These are phyloP conservation scores for Clinocottus analis DNA, from an alignment of 2,113 vertebrate genomes.

Conservation along the genomic window DNA sequence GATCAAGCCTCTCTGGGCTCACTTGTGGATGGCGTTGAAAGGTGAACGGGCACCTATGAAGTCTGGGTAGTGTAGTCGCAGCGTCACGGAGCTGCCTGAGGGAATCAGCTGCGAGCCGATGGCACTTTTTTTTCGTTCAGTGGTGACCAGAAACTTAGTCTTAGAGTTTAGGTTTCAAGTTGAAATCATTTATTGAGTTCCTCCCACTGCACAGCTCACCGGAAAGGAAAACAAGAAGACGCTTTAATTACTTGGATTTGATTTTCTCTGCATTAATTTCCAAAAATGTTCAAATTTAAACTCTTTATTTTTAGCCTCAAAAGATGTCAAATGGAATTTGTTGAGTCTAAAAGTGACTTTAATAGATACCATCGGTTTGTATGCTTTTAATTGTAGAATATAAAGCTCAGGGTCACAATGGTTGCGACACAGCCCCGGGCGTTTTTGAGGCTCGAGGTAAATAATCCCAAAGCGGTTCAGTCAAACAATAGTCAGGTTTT, in stretches of 20 bases:
- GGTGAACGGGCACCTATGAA: conserved; percentile 68
- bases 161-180: background rate
- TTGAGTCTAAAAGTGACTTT: background rate
- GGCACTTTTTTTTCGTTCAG: background rate
- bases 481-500: conserved; percentile 37
- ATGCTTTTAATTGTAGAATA: background rate
- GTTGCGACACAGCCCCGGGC: too few species aligned
- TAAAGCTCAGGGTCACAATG: background rate
- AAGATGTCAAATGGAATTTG: background rate
- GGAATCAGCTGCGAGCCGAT: background rate
- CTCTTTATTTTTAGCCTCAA: background rate
- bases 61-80: conserved; percentile 46
- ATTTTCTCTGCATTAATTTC: background rate
- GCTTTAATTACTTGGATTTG: background rate
- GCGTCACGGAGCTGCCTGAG: conserved; percentile 24
- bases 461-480: background rate
- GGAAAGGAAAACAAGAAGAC: background rate
- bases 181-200: conserved; percentile 6
- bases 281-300: background rate
- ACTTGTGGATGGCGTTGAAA: conserved; percentile 61
- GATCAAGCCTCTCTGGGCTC: conserved; percentile 58
- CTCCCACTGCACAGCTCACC: background rate
- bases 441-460: background rate
- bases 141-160: background rate
- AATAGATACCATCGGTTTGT: background rate